These are phyloP conservation scores for Apodemia mormo DNA, from an alignment of 2,888 invertebrate genomes.

Conservation along the genomic window DNA sequence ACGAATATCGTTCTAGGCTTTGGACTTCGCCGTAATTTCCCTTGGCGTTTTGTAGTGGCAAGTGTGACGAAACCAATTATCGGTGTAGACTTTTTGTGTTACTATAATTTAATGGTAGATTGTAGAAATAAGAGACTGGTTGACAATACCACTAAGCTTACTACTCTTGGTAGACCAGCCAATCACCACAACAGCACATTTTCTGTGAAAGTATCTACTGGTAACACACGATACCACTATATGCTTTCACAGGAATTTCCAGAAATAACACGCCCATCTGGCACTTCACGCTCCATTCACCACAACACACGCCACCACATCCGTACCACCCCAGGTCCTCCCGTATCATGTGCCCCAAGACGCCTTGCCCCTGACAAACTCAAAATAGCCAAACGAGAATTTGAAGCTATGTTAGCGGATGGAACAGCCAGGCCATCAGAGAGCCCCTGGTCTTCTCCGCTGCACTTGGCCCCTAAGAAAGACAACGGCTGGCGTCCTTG, in stretches of 20 bases:
- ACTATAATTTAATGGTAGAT: constrained; percentile 45
- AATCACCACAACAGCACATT: background rate
- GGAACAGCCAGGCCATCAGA: constrained; percentile 29
- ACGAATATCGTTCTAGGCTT: too few species aligned
- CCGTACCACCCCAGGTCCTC: background rate
- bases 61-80: constrained; percentile 48
- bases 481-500: constrained; percentile 26
- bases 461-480: constrained; percentile 46
- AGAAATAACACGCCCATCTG: constrained; percentile 33
- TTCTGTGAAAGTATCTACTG: background rate
- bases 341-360: too few species aligned
- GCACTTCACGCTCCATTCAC: constrained; percentile 7
- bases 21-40: constrained; percentile 20
- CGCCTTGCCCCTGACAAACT: too few species aligned
- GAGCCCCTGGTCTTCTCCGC: constrained; percentile 44
- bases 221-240: constrained; percentile 25
- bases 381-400: too few species aligned
- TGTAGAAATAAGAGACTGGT: constrained; percentile 36
- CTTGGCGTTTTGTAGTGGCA: constrained; percentile 43
- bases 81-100: constrained; percentile 45
- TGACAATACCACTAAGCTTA: constrained; percentile 27
- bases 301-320: constrained; percentile 25
- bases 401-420: constrained; percentile 33
- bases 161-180: background rate
- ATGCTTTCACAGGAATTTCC: constrained; percentile 29